A percentile compares a stretch with the other conserved stretches of the same genome.
phyloP scores from a whole-genome alignment of 1,140 invertebrate species.

The Gryllus bimaculatus region DNA sequence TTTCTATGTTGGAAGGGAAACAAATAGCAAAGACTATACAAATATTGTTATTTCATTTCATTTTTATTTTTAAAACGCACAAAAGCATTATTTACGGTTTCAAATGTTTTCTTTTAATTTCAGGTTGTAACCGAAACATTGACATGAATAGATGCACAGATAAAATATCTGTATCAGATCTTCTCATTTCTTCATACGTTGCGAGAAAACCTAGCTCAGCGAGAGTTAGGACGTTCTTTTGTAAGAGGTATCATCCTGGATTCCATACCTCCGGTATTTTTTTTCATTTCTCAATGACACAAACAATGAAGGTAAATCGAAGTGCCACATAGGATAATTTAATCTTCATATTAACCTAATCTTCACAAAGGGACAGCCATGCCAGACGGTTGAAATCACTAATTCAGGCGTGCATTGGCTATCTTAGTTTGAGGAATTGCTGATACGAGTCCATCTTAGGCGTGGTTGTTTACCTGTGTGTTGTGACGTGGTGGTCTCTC shows the following conservation, averaged over 20 bases:
- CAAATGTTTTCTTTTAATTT: conserved; percentile 20
- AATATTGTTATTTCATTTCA: neutral
- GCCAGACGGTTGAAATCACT: neutral
- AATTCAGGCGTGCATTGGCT: no score
- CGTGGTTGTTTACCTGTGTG: no score
- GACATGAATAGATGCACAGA: conserved; percentile 34
- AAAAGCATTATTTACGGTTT: neutral
- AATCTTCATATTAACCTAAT: neutral
- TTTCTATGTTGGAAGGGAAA: conserved; percentile 36
- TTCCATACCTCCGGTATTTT: conserved; percentile 46
- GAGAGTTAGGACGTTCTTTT: conserved; percentile 33
- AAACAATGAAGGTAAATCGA: conserved; percentile 20
- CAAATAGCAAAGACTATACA: conserved; percentile 35
- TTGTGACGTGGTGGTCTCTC: no score
- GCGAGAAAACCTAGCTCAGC: conserved; percentile 13
- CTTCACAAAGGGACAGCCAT: neutral
- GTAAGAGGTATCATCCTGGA: conserved; percentile 49
- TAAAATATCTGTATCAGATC: conserved; percentile 30
- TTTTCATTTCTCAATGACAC: conserved; percentile 24
- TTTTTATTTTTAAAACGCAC: conserved; percentile 14
- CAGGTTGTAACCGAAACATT: conserved; percentile 38
- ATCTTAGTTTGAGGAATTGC: no score
- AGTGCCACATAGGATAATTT: no score
- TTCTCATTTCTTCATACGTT: conserved; percentile 24
- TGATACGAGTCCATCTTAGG: no score